A percentile compares a stretch with the other conserved stretches of the same genome.
Conservation (phyloP, 2,888 invertebrate species). For the Drosophila silvestris region DNA sequence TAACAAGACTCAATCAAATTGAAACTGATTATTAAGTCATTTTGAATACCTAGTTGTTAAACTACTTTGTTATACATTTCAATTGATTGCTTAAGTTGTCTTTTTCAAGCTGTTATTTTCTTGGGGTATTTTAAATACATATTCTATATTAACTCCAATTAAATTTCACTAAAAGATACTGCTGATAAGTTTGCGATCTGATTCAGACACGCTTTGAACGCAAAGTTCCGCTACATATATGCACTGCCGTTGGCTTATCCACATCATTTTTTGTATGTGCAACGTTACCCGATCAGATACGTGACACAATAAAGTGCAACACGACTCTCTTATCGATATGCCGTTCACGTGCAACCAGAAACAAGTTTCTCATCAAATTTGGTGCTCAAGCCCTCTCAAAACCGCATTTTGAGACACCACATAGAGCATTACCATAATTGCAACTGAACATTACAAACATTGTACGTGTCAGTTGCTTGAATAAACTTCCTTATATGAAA, state of each 20-base stretch:
- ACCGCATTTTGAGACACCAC: slow-evolving; percentile 16
- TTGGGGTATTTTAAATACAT: background rate
- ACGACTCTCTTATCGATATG: slow-evolving; percentile 59
- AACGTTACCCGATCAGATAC: slow-evolving; percentile 49
- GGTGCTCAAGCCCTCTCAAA: slow-evolving; percentile 39
- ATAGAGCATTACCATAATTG: slow-evolving; percentile 23
- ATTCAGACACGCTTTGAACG: slow-evolving; percentile 15
- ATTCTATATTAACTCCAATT: background rate
- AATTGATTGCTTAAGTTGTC: background rate
- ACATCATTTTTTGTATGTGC: slow-evolving; percentile 18
- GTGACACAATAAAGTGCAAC: slow-evolving; percentile 57
- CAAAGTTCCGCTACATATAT: slow-evolving; percentile 20
- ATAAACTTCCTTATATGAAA: slow-evolving; percentile 3
- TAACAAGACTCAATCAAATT: slow-evolving; percentile 15
- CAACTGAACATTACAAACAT: slow-evolving; percentile 22
- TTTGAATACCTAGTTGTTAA: background rate
- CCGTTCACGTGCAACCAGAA: slow-evolving; percentile 61
- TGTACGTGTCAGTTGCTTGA: slow-evolving; percentile 31
- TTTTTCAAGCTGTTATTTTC: background rate
- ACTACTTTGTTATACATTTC: background rate
- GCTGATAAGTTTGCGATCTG: slow-evolving; percentile 14
- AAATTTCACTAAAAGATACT: background rate
- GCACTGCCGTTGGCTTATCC: slow-evolving; percentile 22
- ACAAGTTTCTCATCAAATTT: slow-evolving; percentile 49
- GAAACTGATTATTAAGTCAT: slow-evolving; percentile 12